A percentile compares a stretch with the other conserved stretches of the same genome.
These are phyloP conservation scores for Drosophila sordidula DNA, from an alignment of 2,888 invertebrate species.

Conservation along the genomic window DNA sequence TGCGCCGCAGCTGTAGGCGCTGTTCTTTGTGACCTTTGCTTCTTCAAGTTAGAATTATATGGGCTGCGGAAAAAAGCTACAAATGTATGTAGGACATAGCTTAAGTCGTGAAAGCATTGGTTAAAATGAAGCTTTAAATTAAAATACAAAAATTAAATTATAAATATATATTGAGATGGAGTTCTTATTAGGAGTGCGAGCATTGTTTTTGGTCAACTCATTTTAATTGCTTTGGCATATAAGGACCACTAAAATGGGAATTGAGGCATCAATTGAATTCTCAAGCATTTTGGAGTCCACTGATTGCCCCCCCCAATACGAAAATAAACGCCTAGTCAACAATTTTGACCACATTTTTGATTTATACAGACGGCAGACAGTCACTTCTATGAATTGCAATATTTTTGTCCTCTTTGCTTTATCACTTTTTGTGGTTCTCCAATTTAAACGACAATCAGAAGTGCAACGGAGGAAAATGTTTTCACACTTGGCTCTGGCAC, in stretches of 20 bases:
- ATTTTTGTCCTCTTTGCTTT: slow-evolving; percentile 28
- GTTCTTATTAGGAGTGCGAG: background rate
- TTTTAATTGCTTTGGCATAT: slow-evolving; percentile 8
- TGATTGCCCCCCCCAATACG: slow-evolving; percentile 36
- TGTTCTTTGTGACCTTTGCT: slow-evolving; percentile 55
- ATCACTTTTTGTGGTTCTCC: slow-evolving; percentile 51
- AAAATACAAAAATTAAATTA: background rate
- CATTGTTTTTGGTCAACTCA: background rate
- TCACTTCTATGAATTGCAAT: slow-evolving; percentile 33
- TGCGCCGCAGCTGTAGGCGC: slow-evolving; percentile 6
- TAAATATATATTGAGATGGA: background rate
- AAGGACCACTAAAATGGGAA: slow-evolving; percentile 5
- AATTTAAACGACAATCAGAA: slow-evolving; percentile 72
- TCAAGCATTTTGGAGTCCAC: slow-evolving; percentile 3
- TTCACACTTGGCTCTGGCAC: slow-evolving; percentile 69
- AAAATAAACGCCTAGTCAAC: slow-evolving; percentile 45
- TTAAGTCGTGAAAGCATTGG: slow-evolving; percentile 21
- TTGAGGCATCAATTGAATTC: slow-evolving; percentile 14
- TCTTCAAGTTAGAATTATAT: slow-evolving; percentile 45
- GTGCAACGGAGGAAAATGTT: slow-evolving; percentile 71
- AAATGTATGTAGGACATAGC: slow-evolving; percentile 4
- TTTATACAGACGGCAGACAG: slow-evolving; percentile 28
- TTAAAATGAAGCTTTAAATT: background rate
- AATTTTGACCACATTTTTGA: slow-evolving; percentile 45
- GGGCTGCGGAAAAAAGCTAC: slow-evolving; percentile 20